A percentile compares a stretch with the other conserved stretches of the same genome.
phyloP scores from a whole-genome alignment of 1,140 invertebrate genomes.

The Adoxophyes honmai region DNA sequence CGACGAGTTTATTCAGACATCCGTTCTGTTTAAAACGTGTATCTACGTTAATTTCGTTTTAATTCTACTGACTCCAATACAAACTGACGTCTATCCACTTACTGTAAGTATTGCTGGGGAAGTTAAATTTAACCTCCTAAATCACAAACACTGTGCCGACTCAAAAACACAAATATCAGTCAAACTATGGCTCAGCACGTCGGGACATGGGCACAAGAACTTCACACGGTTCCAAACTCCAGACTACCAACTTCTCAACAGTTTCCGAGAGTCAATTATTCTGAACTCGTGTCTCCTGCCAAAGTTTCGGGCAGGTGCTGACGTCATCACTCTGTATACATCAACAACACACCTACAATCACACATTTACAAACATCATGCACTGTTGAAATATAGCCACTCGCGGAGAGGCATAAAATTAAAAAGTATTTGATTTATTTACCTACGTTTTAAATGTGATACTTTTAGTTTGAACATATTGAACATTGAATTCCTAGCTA shows the following conservation, averaged over 20 bases:
- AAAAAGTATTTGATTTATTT: conserved; percentile 26
- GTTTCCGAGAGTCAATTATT: conserved; percentile 61
- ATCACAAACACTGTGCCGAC: no score
- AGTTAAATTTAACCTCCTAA: no score
- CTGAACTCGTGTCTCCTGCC: conserved; percentile 60
- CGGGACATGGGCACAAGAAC: conserved; percentile 28
- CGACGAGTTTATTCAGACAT: no score
- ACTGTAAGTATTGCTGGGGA: no score
- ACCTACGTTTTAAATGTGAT: neutral
- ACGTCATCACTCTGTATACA: conserved; percentile 51
- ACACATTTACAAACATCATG: conserved; percentile 36
- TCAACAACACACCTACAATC: conserved; percentile 47
- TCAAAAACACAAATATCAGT: no score
- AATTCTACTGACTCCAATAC: no score
- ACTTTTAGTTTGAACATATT: no score
- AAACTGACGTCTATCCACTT: no score
- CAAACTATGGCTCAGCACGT: conserved; percentile 20
- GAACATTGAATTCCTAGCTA: no score
- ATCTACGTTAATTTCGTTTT: no score
- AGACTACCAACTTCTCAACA: conserved; percentile 64
- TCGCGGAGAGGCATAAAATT: conserved; percentile 16
- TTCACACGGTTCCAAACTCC: conserved; percentile 50
- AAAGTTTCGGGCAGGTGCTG: conserved; percentile 65
- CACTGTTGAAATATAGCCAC: conserved; percentile 23
- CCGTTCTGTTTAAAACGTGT: no score